Base-by-base conservation (phyloP, 1,140 invertebrate genomes). In the Bombus polaris region DNA sequence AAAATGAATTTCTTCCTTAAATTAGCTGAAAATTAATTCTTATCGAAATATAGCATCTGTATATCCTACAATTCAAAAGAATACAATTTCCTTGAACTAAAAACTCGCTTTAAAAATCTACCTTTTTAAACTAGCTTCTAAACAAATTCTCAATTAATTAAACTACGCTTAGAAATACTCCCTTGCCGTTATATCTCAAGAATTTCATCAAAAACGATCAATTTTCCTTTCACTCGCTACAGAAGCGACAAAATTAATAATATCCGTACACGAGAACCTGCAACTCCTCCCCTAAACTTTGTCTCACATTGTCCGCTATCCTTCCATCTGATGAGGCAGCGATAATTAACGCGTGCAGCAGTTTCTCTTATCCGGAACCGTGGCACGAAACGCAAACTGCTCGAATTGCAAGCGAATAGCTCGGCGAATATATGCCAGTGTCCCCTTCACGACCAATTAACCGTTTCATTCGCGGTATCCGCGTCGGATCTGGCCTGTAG, bases 381-480 rank as follows among this genome's bases (percentile, higher is more conserved):
- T 39, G 42, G 66, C 59, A 75, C 66, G 76, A 88, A 86, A 44
- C 65, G 81, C 65, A 57, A 79, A 77, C 47, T 47, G 59, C n/a
- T 8, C 18, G 66, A 68, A 68, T 68, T 35, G 66, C 15, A 37
- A 42, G 76, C 74, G 79, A 74, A 74, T 73, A 25, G 32, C 22
- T 10, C 15, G 37, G 13, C 72, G 35, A 32, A 44, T 12, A n/a
- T 22, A n/a, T 22, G 32, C n/a, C n/a, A 37, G 59, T 53, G 42
- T 42, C 78, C 62, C 74, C 42, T 71, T 57, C 71, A 44, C 80
- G 80, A 86, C 85, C 80, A 86, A 86, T 86, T 86, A 86, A 83
- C 72, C 74, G 78, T 86, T 53, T 83, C 85, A 81, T 86, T 86
- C 78, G 68, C 32, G 44, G 44, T 83, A 76, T 83, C 78, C 73